Percentiles rank a stretch among this genome's conserved stretches.
phyloP scores from a whole-genome alignment of 2,797 vertebrate genomes.

The Lepilemur ruficaudatus region DNA sequence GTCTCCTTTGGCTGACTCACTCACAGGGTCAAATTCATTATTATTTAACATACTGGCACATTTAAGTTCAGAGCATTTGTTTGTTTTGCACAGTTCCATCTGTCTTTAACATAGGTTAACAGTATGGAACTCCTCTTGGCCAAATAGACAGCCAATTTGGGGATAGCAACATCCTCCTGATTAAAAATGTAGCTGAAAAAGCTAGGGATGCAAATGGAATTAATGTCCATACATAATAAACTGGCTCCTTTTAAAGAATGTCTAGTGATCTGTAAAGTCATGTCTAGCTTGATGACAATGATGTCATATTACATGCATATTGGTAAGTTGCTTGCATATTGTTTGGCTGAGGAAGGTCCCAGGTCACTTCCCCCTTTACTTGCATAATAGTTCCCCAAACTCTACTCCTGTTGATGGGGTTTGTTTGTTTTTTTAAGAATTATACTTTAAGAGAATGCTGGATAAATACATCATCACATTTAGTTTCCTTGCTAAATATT shows the following conservation, averaged over 20 bases:
- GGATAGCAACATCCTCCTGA: background rate
- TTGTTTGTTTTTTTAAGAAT: background rate
- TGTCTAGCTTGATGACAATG: background rate
- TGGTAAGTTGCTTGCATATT: slow-evolving; percentile 5
- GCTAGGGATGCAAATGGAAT: slow-evolving; percentile 12
- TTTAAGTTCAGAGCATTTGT: slow-evolving; percentile 28
- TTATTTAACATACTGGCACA: slow-evolving; percentile 47
- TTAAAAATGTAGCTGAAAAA: slow-evolving; percentile 33
- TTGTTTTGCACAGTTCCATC: slow-evolving; percentile 42
- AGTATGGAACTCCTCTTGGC: slow-evolving; percentile 53
- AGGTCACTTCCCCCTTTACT: background rate
- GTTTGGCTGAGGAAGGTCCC: background rate
- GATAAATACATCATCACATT: background rate
- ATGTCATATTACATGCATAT: background rate
- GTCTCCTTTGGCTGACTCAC: slow-evolving; percentile 11
- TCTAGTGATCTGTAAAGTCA: slow-evolving; percentile 26
- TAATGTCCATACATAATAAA: background rate
- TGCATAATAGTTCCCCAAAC: background rate
- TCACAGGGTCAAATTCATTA: slow-evolving; percentile 5
- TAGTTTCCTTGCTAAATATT: slow-evolving; percentile 21
- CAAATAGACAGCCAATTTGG: slow-evolving; percentile 33
- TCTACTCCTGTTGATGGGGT: background rate
- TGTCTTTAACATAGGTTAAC: slow-evolving; percentile 58
- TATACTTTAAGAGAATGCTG: background rate
- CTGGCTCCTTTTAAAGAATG: background rate